Evolutionary conservation across 2,888 invertebrate species (phyloP).

Genomic region (Bembecia ichneumoniformis): DNA sequence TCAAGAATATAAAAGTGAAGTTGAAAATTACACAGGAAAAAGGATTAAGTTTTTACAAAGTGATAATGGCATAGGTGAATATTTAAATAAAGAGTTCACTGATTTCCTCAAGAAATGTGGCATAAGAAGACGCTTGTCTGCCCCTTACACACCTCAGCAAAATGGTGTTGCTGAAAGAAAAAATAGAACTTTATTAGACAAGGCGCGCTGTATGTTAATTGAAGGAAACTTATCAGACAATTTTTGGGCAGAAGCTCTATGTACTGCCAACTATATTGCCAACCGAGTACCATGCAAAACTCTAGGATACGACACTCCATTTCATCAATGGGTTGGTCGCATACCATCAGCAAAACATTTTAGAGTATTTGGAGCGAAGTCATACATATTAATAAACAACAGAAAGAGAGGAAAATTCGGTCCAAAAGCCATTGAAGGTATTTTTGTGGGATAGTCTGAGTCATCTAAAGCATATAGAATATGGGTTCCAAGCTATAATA

Average conservation of each 20-base stretch:
- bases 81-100: slow-evolving; percentile 1
- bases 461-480: slow-evolving; percentile 17
- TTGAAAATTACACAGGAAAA: background rate
- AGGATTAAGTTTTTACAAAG: too few species aligned
- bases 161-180: background rate
- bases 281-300: background rate
- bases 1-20: too few species aligned
- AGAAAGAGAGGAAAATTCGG: slow-evolving; percentile 17
- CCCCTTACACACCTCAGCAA: background rate
- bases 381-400: background rate
- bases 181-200: background rate
- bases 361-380: background rate
- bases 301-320: background rate
- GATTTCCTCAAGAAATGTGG: slow-evolving; percentile 1
- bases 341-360: background rate
- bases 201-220: background rate
- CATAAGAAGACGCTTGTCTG: background rate
- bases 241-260: background rate
- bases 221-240: background rate
- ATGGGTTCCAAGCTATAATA: slow-evolving; percentile 7
- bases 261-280: background rate
- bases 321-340: background rate
- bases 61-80: slow-evolving; percentile 1
- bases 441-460: slow-evolving; percentile 18
- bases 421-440: slow-evolving; percentile 13